Evolutionary conservation across 2,797 vertebrate species (phyloP), one percentile per base, ranked within the genome.

Genomic region (Sebastes miniatus): DNA sequence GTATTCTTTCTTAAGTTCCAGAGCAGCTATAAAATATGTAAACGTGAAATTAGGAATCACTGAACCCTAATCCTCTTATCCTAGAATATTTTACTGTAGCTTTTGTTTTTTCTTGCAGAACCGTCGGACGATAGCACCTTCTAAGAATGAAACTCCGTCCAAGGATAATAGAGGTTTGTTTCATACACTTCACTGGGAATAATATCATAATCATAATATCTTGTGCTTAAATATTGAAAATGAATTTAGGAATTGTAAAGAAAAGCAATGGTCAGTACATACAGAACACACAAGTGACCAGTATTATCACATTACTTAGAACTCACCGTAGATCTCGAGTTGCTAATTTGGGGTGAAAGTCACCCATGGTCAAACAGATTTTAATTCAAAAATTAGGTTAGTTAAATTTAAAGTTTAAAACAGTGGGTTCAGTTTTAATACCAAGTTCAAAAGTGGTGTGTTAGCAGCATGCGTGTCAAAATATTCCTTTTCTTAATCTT

Each of bases 101-200:
- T 69, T 71, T 73, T 63, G 8, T 43, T 31, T 43, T n/a, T 63
- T 32, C 14, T 83, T 92, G 10, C 84, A 99, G 99, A 98, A 96
- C 94, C 98, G 97, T 68, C 96, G 98, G 80, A 97, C 97, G 62
- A 95, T 98, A 89, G 93, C 94, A 76, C 91, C 97, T 83, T 2
- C 88, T 91, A 99, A 97, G 93, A 97, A 96, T 93, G 98, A 99
- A 1, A 91, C 90, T 70, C 96, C 97, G 73, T 94, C 96, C 89
- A 98, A 97, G 95, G 98, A 99, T 87, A 98, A 97, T 83, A 97
- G 96, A 98, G 98, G 98, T 99, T 95, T 93, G 91, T 87, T 83
- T 79, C 20, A 43, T 29, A 6, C 6, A 18, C 11, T 65, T 43
- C 11, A 82, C 14, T 4, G 27, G n/a, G 11, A 63, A 66, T 43